A percentile compares a stretch with the other conserved stretches of the same genome.
Conservation (phyloP, 2,888 invertebrate genomes). For the Alcis repandata region DNA sequence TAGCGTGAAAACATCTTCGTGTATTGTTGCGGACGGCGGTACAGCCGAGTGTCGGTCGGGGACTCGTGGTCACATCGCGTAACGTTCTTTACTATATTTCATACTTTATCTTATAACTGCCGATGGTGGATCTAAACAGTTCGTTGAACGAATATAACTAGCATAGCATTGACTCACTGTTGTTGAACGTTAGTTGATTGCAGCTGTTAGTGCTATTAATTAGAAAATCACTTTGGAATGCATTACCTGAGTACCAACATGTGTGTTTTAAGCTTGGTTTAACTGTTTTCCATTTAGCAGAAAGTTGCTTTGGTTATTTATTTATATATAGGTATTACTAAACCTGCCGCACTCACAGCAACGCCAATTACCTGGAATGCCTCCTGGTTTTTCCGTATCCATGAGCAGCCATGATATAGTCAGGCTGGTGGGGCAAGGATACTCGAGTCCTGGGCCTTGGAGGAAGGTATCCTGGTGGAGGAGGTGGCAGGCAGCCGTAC, state of each 20-base stretch:
- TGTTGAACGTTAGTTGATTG: constrained; percentile 19
- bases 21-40: constrained; percentile 52
- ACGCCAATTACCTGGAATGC: constrained; percentile 72
- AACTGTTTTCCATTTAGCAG: background rate
- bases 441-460: constrained; percentile 71
- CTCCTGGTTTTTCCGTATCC: constrained; percentile 67
- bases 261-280: background rate
- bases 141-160: constrained; percentile 30
- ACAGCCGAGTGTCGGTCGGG: too few relatives aligned
- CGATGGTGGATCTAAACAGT: constrained; percentile 30
- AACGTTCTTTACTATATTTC: constrained; percentile 62
- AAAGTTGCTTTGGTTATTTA: background rate
- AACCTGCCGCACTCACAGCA: too few relatives aligned
- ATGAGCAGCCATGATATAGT: constrained; percentile 69
- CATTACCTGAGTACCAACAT: constrained; percentile 13
- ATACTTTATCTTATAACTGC: constrained; percentile 51
- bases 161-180: constrained; percentile 13
- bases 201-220: constrained; percentile 12
- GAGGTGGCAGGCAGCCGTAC: constrained; percentile 68
- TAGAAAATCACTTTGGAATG: constrained; percentile 20
- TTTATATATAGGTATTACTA: background rate
- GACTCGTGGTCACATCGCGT: constrained; percentile 61
- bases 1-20: constrained; percentile 66
- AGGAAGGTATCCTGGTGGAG: constrained; percentile 68
- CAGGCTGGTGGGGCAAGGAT: constrained; percentile 76